Base-by-base conservation (phyloP, 2,888 invertebrate genomes). In the Tachina grossa region DNA sequence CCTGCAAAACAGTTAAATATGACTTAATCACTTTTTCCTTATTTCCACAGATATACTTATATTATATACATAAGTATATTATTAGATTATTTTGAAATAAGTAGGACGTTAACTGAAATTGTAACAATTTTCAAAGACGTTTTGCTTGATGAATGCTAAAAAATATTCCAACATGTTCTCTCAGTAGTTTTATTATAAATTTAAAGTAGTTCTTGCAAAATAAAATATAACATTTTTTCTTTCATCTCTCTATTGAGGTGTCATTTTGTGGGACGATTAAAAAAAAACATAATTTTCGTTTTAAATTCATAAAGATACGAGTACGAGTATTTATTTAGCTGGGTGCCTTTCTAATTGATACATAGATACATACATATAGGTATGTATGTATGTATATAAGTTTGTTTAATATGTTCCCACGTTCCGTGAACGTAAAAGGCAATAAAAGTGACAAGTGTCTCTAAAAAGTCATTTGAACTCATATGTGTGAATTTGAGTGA, bases 391-490 rank as follows among this genome's bases (percentile, higher is more conserved):
- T 31, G 31, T 31, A 6, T 31, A 31, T n/a, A n/a, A n/a, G n/a
- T 31, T 31, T 31, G 2, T 31, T 31, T 4, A 0, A 31, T 31
- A 87, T 87, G 87, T 90, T 91, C 89, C 89, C 89, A 89, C 88
- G 87, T 90, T 88, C 87, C 49, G 14, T n/a, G 68, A 78, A 80
- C 65, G 61, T 63, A 53, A 80, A 83, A 66, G 16, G 57, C 53
- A 87, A 86, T 90, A 90, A 90, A 90, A 89, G 83, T 89, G 91
- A 89, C 90, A 90, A 91, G 90, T 90, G 91, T 81, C 89, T 88
- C 66, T 86, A 76, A 63, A 82, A 80, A 75, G 72, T 47, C 22
- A 66, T 45, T 79, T 79, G 66, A 47, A 59, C 53, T 68, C 53
- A 45, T 74, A 31, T 72, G 59, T 61, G 43, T 43, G 22, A 49